Evolutionary conservation across 2,888 invertebrate species (phyloP), one percentile per base, ranked within the genome.

Genomic region (Pachymerium ferrugineum): DNA sequence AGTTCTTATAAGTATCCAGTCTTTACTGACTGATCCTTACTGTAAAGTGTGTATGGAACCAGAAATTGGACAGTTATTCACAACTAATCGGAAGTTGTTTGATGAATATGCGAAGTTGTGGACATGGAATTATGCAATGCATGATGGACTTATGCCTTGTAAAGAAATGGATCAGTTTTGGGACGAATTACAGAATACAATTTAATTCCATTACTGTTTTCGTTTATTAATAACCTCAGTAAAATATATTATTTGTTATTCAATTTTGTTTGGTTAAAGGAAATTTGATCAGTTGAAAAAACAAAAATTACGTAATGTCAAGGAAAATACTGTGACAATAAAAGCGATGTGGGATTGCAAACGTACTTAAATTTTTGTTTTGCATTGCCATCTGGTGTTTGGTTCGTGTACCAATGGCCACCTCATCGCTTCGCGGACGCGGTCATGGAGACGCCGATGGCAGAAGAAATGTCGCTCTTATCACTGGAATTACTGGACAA

Each of bases 401-500:
- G 54, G 22, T 8, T 25, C 1, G 5, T 1, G 12, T 28, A 54
- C 16, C 47, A 47, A 47, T 54, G 54, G 54, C 54, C 54, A 54
- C 54, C 25, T 10, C 25, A 1, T 6, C 54, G 12, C 1, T 22
- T 1, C 8, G 22, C 25, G 25, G 22, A 3, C 25, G 28, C 12
- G 54, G 22, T 54, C 22, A 6, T 2, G 54, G 54, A 8, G 22
- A 5, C 12, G 69, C 28, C 2, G 69, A 69, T 29, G 68, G 6
- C 5, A 69, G 35, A 1, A 29, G 70, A 25, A 90, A 89, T 83
- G 87, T 96, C 70, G 97, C 98, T 12, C 85, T 98, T 74, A 92
- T 98, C 80, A 97, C 97, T 75, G 98, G 98, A 78, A 97, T 98
- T 76, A 96, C 95, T 47, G 98, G 98, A 35, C 98, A 98, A 89